Percentiles rank a stretch among this genome's conserved stretches.
phyloP scores from a whole-genome alignment of 2,888 invertebrate species.

The Tenthredo notha region DNA sequence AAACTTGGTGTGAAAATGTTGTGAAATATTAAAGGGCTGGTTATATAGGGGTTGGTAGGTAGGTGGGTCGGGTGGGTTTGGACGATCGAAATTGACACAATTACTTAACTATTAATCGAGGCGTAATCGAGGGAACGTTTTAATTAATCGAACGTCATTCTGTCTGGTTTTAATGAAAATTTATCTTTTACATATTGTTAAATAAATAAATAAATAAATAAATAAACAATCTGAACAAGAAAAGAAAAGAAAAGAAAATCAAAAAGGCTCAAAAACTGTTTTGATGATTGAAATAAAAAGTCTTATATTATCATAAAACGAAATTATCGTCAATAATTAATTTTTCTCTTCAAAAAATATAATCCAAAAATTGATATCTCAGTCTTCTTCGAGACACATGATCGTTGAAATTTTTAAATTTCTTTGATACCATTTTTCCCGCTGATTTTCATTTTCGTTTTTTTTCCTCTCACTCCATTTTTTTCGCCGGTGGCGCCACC shows the following conservation, averaged over 20 bases:
- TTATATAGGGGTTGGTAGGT: background rate
- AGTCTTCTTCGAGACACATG: background rate
- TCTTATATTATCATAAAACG: too few species aligned
- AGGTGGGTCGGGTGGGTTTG: background rate
- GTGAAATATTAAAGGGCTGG: slow-evolving; percentile 25
- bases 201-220: background rate
- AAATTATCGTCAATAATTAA: too few species aligned
- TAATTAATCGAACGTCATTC: slow-evolving; percentile 24
- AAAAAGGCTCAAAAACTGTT: background rate
- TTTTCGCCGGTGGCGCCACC: background rate
- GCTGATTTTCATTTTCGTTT: background rate
- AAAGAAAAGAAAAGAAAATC: background rate
- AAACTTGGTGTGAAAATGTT: background rate
- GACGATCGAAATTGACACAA: slow-evolving; percentile 30
- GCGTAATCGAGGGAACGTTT: slow-evolving; percentile 18
- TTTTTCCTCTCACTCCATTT: background rate
- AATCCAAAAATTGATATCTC: background rate
- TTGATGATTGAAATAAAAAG: too few species aligned
- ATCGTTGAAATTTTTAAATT: background rate
- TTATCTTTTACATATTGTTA: background rate
- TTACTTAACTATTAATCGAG: slow-evolving; percentile 19
- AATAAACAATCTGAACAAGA: background rate
- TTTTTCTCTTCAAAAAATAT: background rate
- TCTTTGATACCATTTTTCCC: too few species aligned
- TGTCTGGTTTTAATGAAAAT: background rate